Evolutionary conservation across 2,888 invertebrate species (phyloP).

Genomic region (Gastracanthus pulcherrimus): DNA sequence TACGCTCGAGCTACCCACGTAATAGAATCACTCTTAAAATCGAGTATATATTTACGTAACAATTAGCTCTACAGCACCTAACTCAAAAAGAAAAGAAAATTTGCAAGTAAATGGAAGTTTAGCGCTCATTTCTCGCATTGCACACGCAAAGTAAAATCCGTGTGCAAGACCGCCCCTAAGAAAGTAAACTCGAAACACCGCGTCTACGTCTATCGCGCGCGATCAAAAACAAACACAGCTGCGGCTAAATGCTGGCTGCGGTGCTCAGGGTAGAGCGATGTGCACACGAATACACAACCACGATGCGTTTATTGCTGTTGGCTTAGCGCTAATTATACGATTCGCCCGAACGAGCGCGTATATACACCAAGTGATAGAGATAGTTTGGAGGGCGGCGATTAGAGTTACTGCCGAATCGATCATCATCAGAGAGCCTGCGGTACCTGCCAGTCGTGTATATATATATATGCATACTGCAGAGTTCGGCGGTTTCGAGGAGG

Average conservation of each 20-base stretch:
- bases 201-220: not conserved
- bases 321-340: slow-evolving; percentile 5
- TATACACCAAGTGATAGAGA: not conserved
- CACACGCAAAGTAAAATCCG: not conserved
- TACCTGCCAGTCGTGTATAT: not conserved
- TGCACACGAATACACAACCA: too few species aligned
- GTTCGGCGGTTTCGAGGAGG: not conserved
- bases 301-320: not conserved
- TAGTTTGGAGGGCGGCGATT: not conserved
- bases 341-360: not conserved
- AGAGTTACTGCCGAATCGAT: not conserved
- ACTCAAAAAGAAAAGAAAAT: too few species aligned
- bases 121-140: not conserved
- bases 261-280: too few species aligned
- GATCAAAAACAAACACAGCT: not conserved
- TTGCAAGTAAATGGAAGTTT: not conserved
- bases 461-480: not conserved
- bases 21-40: too few species aligned
- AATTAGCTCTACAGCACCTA: too few species aligned
- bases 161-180: not conserved
- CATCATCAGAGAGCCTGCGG: not conserved
- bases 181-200: not conserved
- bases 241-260: not conserved
- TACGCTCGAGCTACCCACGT: too few species aligned
- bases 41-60: too few species aligned